phyloP scores from a whole-genome alignment of 2,113 vertebrate genomes.

The Alouatta palliata region DNA sequence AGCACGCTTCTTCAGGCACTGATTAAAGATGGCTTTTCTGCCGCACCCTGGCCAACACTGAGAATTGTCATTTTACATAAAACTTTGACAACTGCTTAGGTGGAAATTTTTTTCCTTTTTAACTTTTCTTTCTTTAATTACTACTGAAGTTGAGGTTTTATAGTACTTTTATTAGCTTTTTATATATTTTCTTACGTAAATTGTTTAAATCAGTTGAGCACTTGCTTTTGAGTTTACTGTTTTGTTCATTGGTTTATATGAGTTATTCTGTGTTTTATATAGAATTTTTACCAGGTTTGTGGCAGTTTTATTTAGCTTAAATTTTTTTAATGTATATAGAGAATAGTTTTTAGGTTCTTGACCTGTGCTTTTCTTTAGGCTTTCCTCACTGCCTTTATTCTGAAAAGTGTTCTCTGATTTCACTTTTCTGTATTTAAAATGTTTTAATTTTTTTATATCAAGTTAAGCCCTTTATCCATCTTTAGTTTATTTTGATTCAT shows the following conservation, averaged over 20 bases:
- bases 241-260: constrained; percentile 9
- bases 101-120: neutral
- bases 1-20: neutral
- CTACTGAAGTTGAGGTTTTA: constrained; percentile 3
- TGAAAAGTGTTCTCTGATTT: constrained; percentile 37
- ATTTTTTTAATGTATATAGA: neutral
- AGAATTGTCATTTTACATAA: neutral
- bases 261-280: neutral
- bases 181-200: neutral
- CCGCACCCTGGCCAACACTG: neutral
- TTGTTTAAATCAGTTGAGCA: neutral
- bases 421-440: neutral
- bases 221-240: neutral
- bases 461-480: neutral
- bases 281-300: constrained; percentile 29
- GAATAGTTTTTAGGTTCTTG: neutral
- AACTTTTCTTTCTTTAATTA: constrained; percentile 17
- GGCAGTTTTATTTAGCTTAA: constrained; percentile 16
- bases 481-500: constrained; percentile 41
- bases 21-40: neutral
- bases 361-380: neutral
- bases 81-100: neutral
- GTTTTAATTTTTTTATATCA: neutral
- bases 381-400: constrained; percentile 27
- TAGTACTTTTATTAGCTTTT: neutral